phyloP scores from a whole-genome alignment of 2,888 invertebrate genomes.

The Amorpha juglandis region DNA sequence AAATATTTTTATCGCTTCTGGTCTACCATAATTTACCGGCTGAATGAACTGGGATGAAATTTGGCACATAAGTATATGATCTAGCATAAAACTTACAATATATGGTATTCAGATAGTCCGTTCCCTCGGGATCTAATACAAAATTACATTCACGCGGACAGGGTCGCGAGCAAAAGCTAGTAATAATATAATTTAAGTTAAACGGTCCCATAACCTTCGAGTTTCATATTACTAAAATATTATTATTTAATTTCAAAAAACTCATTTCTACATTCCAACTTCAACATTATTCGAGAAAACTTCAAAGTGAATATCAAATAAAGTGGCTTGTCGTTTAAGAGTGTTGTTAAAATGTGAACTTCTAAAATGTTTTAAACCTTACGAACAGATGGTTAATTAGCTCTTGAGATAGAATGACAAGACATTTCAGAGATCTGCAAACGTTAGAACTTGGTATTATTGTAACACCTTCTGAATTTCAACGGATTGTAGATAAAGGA shows the following conservation, averaged over 20 bases:
- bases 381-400: slow-evolving; percentile 26
- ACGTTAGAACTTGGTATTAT: slow-evolving; percentile 28
- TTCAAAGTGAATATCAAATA: slow-evolving; percentile 6
- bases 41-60: too few relatives aligned
- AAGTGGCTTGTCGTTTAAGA: background rate
- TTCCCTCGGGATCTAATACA: too few relatives aligned
- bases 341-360: slow-evolving; percentile 33
- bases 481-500: background rate
- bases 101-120: too few relatives aligned
- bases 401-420: slow-evolving; percentile 27
- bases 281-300: background rate
- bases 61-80: too few relatives aligned
- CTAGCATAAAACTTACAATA: too few relatives aligned
- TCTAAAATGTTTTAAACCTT: slow-evolving; percentile 6
- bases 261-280: background rate
- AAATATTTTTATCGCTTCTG: too few relatives aligned
- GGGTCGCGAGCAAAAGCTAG: too few relatives aligned
- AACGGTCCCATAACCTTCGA: too few relatives aligned
- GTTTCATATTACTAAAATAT: too few relatives aligned
- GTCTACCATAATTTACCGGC: too few relatives aligned
- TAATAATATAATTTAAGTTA: too few relatives aligned
- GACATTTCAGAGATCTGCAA: slow-evolving; percentile 38
- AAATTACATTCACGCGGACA: too few relatives aligned
- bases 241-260: background rate
- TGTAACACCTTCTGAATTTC: background rate